These are phyloP conservation scores for Lophura nycthemera DNA, from an alignment of 2,113 vertebrate genomes.

Conservation along the genomic window DNA sequence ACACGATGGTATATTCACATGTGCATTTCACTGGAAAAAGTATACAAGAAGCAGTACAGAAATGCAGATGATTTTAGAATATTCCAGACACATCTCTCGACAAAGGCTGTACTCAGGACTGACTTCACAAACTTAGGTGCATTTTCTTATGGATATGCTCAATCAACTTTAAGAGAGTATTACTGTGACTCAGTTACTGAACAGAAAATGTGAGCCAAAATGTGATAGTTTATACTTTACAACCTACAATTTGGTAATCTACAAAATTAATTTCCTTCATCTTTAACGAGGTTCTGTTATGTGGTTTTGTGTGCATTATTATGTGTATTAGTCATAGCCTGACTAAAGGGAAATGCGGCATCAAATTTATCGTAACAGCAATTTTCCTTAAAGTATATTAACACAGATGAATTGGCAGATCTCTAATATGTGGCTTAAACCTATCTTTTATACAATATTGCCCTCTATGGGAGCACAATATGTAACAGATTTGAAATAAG, in stretches of 20 bases:
- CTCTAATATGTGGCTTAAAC: background rate
- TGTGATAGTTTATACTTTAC: background rate
- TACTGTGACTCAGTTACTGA: background rate
- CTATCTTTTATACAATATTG: conserved; percentile 82
- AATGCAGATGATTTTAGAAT: background rate
- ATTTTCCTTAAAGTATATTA: conserved; percentile 68
- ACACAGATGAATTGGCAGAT: conserved; percentile 65
- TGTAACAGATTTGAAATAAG: conserved; percentile 14
- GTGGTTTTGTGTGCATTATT: conserved; percentile 28
- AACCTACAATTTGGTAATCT: conserved; percentile 3
- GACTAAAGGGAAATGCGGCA: conserved; percentile 48
- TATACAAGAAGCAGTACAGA: background rate
- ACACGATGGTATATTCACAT: background rate
- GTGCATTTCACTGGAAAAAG: background rate
- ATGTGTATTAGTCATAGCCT: conserved; percentile 63
- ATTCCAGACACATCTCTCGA: background rate
- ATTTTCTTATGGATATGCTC: background rate
- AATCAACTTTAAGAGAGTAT: background rate
- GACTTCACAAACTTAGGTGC: background rate
- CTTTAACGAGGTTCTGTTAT: conserved; percentile 39
- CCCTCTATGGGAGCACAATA: conserved; percentile 79
- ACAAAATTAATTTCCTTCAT: conserved; percentile 63
- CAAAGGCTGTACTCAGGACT: background rate
- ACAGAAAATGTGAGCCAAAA: background rate
- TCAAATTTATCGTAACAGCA: conserved; percentile 63